Percentiles rank a stretch among this genome's conserved stretches.
Evolutionary conservation across 2,797 vertebrate species (phyloP).

Genomic region (Leptatherina wallacei): DNA sequence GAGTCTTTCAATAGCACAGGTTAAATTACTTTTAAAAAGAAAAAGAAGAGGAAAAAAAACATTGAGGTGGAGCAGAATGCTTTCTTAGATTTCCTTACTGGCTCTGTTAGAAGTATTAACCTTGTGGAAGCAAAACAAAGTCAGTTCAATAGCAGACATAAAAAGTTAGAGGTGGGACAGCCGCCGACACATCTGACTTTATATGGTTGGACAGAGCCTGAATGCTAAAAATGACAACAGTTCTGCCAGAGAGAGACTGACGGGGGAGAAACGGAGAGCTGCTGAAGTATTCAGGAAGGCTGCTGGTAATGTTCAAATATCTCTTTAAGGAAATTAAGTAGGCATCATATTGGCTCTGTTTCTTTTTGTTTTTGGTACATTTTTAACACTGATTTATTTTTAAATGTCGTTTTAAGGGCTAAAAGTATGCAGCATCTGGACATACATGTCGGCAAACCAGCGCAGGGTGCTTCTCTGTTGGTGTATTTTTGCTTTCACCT

Average conservation of each 20-base stretch:
- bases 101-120: constrained; percentile 42
- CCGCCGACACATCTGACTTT: constrained; percentile 12
- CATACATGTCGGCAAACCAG: background rate
- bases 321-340: background rate
- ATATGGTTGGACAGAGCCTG: constrained; percentile 25
- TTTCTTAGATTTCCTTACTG: constrained; percentile 30
- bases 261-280: constrained; percentile 21
- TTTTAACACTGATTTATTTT: background rate
- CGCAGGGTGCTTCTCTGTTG: background rate
- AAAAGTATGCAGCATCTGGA: background rate
- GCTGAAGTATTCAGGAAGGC: constrained; percentile 5
- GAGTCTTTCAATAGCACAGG: constrained; percentile 48
- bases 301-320: background rate
- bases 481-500: constrained; percentile 40
- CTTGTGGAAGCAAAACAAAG: constrained; percentile 54
- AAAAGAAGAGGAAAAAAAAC: constrained; percentile 26
- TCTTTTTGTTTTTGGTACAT: background rate
- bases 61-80: constrained; percentile 19
- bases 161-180: constrained; percentile 24
- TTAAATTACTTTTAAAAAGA: constrained; percentile 42
- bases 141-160: constrained; percentile 40
- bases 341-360: background rate
- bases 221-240: constrained; percentile 21
- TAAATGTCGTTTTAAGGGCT: background rate
- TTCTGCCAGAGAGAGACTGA: constrained; percentile 25